Evolutionary conservation across 2,113 vertebrate genomes (phyloP), one percentile per base, ranked within the genome.

Genomic region (Sylvicapra grimmia): DNA sequence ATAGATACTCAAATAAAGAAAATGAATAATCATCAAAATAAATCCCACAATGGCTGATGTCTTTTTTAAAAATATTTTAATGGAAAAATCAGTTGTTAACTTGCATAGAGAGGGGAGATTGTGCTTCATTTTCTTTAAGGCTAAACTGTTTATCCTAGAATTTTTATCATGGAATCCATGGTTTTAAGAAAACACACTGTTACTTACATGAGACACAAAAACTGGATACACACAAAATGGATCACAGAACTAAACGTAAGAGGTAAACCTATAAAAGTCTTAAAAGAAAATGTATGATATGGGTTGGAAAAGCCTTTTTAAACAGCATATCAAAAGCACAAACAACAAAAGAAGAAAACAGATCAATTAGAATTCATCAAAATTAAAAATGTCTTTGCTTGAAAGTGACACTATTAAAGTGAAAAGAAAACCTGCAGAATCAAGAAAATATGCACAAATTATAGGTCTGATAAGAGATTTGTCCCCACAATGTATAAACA

Each of bases 21-120:
- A 89, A 88, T 19, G 10, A 95, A 8, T 68, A 86, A 95, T 75
- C 51, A 96, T 47, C 68, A 91, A 95, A 97, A 93, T 97, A 86
- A 91, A 54, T 83, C 94, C 21, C 31, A 83, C 44, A 96, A 58
- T 91, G 49, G 16, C 44, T 97, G 44, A 49, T 92, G 23, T 58
- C 59, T 77, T 86, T 93, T 89, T 65, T 13, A 19, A 31, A 65
- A 44, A 36, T 53, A 27, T 93, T 88, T 80, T 59, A 87, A 93
- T 85, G 72, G 51, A 89, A 80, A 96, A 96, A 92, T 36, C n/a
- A 92, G 27, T 87, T 49, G 11, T 61, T 54, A 87, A n/a, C 87
- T 90, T 89, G 47, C 49, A 90, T 25, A 93, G 12, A 89, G 5
- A 97, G 25, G 5, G 4, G 61, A 93, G 4, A 94, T 44, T 63